These are phyloP conservation scores for Nansenia antarctica DNA, from an alignment of 2,113 vertebrate genomes.

Conservation along the genomic window DNA sequence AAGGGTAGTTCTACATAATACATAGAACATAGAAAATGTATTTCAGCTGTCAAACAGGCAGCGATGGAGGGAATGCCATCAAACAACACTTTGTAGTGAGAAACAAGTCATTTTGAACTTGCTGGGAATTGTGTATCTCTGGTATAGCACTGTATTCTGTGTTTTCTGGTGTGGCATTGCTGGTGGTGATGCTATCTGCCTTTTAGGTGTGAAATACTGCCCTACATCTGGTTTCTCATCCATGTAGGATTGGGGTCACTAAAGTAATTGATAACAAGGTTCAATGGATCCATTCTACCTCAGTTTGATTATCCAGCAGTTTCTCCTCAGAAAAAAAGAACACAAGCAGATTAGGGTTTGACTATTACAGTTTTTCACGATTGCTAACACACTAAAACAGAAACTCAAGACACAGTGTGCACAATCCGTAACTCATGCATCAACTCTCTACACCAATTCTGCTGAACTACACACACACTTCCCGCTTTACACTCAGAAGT, in stretches of 20 bases:
- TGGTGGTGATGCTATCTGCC: background rate
- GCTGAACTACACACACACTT: too few species aligned
- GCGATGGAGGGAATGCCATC: background rate
- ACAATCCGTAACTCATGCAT: too few species aligned
- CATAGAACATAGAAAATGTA: too few species aligned
- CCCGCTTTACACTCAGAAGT: too few species aligned
- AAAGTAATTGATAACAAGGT: conserved; percentile 52
- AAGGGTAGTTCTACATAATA: too few species aligned
- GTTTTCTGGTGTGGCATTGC: conserved; percentile 8
- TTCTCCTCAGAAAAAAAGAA: conserved; percentile 34
- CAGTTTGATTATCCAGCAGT: conserved; percentile 30
- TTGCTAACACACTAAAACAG: too few species aligned
- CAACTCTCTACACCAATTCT: too few species aligned
- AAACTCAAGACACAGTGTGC: too few species aligned
- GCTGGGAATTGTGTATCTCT: conserved; percentile 17
- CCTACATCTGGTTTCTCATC: conserved; percentile 20
- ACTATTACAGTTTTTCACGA: too few species aligned
- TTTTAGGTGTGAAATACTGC: conserved; percentile 22
- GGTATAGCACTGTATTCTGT: background rate
- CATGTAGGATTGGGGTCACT: conserved; percentile 23
- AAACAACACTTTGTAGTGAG: background rate
- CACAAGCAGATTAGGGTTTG: conserved; percentile 43
- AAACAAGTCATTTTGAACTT: conserved; percentile 43
- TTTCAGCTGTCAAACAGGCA: too few species aligned
- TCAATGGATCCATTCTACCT: conserved; percentile 22